These are phyloP conservation scores for Cylindroiulus punctatus DNA, from an alignment of 2,888 invertebrate species.

Conservation along the genomic window DNA sequence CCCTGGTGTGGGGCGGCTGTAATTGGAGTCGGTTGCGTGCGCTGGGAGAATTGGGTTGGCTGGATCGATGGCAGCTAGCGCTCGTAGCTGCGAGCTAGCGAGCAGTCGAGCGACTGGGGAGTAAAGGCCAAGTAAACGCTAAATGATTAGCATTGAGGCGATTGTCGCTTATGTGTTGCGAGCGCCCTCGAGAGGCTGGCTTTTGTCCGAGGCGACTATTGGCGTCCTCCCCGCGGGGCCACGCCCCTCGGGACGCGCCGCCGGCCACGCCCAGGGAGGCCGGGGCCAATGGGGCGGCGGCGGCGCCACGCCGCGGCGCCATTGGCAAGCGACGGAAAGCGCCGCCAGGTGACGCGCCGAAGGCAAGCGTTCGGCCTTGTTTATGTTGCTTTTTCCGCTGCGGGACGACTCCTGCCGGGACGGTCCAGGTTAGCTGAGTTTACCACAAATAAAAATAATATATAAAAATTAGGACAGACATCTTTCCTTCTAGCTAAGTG, in stretches of 20 bases:
- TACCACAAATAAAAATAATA: no score
- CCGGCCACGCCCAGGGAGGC: constrained; percentile 14
- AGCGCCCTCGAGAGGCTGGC: constrained; percentile 59
- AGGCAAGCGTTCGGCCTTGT: neutral
- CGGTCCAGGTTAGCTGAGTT: no score
- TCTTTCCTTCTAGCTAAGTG: no score
- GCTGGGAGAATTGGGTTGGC: neutral
- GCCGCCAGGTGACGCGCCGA: neutral
- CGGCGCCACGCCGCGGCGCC: constrained; percentile 46
- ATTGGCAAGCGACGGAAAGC: constrained; percentile 6
- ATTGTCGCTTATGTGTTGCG: constrained; percentile 57
- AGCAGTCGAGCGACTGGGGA: neutral
- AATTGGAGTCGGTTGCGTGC: neutral
- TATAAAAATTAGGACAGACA: no score
- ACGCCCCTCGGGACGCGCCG: constrained; percentile 54
- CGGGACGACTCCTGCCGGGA: no score
- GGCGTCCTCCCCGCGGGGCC: constrained; percentile 53
- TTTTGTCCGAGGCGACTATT: constrained; percentile 62
- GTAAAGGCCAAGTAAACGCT: constrained; percentile 56
- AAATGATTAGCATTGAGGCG: constrained; percentile 52
- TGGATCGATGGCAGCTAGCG: constrained; percentile 44
- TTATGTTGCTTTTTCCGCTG: no score
- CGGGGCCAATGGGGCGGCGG: constrained; percentile 42
- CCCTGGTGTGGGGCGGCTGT: neutral
- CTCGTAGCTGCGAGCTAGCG: neutral